Conservation (phyloP, 2,113 vertebrate genomes). For the Labrus mixtus region DNA sequence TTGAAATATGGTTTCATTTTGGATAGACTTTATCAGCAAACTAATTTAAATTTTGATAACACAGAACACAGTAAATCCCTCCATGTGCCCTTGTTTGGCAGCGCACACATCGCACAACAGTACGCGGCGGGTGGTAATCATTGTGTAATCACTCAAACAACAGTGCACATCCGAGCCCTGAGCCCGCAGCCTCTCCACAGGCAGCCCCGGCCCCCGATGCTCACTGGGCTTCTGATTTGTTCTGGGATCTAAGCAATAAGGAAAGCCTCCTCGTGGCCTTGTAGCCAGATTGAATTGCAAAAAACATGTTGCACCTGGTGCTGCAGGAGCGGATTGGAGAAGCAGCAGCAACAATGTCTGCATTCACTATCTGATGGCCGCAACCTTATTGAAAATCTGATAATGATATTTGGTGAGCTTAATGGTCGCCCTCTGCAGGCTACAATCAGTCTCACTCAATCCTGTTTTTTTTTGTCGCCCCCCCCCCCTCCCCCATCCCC, state of each 20-base stretch:
- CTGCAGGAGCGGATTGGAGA: constrained; percentile 8
- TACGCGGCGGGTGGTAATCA: constrained; percentile 67
- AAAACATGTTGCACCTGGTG: constrained; percentile 73
- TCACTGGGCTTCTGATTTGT: constrained; percentile 72
- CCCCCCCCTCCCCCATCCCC: neutral
- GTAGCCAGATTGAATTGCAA: constrained; percentile 74
- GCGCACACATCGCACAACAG: constrained; percentile 53
- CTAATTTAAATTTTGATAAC: constrained; percentile 77
- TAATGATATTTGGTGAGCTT: constrained; percentile 75
- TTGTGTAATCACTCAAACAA: constrained; percentile 77
- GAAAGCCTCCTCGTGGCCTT: constrained; percentile 69
- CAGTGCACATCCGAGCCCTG: constrained; percentile 53
- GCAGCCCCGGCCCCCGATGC: constrained; percentile 60
- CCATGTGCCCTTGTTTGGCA: constrained; percentile 56
- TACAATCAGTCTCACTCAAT: constrained; percentile 71
- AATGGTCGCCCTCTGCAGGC: constrained; percentile 74
- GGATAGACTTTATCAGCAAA: constrained; percentile 74
- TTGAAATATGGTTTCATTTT: constrained; percentile 76
- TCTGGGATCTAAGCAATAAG: constrained; percentile 74
- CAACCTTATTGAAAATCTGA: constrained; percentile 75
- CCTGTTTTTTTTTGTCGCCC: constrained; percentile 31
- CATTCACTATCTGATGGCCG: constrained; percentile 65
- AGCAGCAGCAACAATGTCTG: constrained; percentile 47
- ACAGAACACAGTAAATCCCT: constrained; percentile 71
- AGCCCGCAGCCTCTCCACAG: constrained; percentile 59